phyloP scores from a whole-genome alignment of 2,113 vertebrate species.

The Entosphenus tridentatus region DNA sequence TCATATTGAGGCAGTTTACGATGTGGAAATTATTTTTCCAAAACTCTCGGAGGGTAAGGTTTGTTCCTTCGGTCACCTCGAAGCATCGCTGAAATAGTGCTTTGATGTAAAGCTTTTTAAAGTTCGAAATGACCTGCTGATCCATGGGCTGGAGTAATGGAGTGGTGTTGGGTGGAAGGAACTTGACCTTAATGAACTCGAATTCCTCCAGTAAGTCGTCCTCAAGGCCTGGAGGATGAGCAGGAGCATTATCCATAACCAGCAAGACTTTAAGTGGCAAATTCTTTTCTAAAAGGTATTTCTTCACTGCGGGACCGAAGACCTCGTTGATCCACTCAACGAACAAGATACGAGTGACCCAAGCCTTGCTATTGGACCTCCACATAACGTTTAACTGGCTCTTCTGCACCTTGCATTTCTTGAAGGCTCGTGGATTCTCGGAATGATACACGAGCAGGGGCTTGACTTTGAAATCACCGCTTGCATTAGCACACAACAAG shows the following conservation, averaged over 20 bases:
- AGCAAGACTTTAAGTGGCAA: background rate
- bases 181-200: background rate
- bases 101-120: background rate
- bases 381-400: background rate
- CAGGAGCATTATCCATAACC: background rate
- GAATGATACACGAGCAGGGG: constrained; percentile 1
- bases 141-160: background rate
- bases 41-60: background rate
- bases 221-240: background rate
- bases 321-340: background rate
- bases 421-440: background rate
- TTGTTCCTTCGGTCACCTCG: background rate
- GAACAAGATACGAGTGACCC: background rate
- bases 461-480: background rate
- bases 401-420: background rate
- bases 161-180: background rate
- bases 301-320: background rate
- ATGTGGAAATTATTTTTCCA: background rate
- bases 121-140: background rate
- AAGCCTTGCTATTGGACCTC: background rate
- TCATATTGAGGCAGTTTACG: background rate
- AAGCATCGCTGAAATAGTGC: background rate
- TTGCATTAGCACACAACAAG: background rate
- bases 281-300: background rate
- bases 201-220: background rate